These are phyloP conservation scores for Dryobotodes eremita DNA, from an alignment of 2,888 invertebrate species.

Conservation along the genomic window DNA sequence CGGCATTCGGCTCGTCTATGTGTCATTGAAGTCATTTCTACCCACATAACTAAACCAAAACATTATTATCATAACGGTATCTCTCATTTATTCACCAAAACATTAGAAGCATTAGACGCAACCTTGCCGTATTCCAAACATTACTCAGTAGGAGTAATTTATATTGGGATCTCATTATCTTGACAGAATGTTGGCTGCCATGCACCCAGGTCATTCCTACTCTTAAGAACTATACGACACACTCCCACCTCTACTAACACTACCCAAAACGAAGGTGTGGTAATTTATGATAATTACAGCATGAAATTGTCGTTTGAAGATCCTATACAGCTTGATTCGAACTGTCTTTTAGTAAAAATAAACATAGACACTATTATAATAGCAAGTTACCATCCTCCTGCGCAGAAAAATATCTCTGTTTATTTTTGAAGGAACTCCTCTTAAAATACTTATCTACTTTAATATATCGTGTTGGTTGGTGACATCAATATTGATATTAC, in stretches of 20 bases:
- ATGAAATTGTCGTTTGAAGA: neutral
- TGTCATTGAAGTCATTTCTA: neutral
- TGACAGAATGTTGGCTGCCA: neutral
- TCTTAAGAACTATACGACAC: neutral
- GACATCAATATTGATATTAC: neutral
- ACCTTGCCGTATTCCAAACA: neutral
- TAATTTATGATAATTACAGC: neutral
- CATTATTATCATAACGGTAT: too few relatives aligned
- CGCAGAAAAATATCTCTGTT: neutral
- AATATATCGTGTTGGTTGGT: neutral
- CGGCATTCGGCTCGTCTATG: too few relatives aligned
- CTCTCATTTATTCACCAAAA: neutral
- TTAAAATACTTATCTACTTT: neutral
- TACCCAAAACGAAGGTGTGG: neutral
- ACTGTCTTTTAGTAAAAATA: neutral
- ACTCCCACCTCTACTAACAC: neutral
- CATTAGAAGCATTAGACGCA: neutral
- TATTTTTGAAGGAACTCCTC: neutral
- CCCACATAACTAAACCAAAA: neutral
- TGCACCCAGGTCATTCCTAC: neutral
- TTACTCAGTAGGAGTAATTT: neutral
- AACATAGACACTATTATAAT: neutral
- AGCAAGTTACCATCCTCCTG: neutral
- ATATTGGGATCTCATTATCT: neutral
- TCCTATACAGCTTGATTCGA: neutral